These are phyloP conservation scores for Colaptes auratus DNA, from an alignment of 2,113 vertebrate genomes.

Conservation along the genomic window DNA sequence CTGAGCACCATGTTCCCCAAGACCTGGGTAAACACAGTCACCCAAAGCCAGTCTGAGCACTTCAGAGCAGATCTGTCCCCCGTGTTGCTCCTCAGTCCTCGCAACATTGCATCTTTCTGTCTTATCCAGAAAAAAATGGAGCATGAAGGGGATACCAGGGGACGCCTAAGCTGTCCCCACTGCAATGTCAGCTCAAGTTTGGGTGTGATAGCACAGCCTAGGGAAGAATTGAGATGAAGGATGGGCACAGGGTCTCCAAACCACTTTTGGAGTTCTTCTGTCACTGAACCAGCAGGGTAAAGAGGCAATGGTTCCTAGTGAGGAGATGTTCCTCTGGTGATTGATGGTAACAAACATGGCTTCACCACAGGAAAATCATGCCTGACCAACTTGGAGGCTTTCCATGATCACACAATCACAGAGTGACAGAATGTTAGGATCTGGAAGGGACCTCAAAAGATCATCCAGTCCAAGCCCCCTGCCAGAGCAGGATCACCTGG, in stretches of 20 bases:
- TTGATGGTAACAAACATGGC: too few species aligned
- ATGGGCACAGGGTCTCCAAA: neutral
- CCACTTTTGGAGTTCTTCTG: neutral
- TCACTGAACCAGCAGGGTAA: neutral
- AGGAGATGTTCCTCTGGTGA: neutral
- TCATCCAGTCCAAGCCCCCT: too few species aligned
- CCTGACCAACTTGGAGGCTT: too few species aligned
- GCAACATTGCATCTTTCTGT: neutral
- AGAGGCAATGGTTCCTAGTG: rapidly evolving
- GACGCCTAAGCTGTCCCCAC: neutral
- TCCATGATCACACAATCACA: too few species aligned
- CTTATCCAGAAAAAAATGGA: neutral
- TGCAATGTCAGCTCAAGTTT: neutral
- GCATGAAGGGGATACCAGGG: neutral
- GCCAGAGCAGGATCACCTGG: too few species aligned
- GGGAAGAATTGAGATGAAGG: neutral
- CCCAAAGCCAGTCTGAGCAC: rapidly evolving
- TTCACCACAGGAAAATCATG: too few species aligned
- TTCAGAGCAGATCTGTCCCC: neutral
- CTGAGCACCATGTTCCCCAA: rapidly evolving
- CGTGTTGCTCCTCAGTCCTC: rapidly evolving
- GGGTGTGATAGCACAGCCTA: rapidly evolving
- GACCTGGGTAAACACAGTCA: neutral
- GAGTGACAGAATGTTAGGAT: too few species aligned
- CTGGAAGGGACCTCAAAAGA: too few species aligned